phyloP scores from a whole-genome alignment of 2,113 vertebrate genomes.

The Corvus moneduloides region DNA sequence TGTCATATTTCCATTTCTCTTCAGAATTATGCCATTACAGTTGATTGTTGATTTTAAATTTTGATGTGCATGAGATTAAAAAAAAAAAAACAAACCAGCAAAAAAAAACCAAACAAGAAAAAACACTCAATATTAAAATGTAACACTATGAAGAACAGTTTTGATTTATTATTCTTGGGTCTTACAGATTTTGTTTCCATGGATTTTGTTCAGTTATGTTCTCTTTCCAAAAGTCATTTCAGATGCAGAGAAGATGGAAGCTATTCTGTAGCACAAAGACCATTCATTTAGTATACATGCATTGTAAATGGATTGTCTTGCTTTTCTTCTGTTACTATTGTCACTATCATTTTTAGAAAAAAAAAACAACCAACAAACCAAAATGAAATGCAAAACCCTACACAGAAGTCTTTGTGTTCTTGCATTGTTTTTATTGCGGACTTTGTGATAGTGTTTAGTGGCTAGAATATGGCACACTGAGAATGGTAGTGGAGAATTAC shows the following conservation, averaged over 20 bases:
- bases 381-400: accelerated
- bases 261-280: neutral
- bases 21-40: neutral
- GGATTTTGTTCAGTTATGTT: neutral
- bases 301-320: neutral
- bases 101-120: neutral
- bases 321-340: conserved; percentile 15
- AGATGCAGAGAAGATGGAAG: neutral
- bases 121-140: neutral
- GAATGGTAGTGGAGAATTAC: neutral
- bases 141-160: neutral
- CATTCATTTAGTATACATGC: neutral
- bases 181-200: neutral
- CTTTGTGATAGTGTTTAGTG: neutral
- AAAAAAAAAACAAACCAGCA: neutral
- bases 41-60: conserved; percentile 50
- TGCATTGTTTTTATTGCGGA: neutral
- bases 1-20: conserved; percentile 21
- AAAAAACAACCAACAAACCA: neutral
- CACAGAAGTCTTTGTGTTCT: neutral
- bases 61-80: neutral
- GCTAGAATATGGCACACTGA: neutral
- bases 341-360: neutral
- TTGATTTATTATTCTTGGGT: conserved; percentile 11
- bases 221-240: neutral